Base-by-base conservation (phyloP, 2,113 vertebrate species). In the Silurus meridionalis region DNA sequence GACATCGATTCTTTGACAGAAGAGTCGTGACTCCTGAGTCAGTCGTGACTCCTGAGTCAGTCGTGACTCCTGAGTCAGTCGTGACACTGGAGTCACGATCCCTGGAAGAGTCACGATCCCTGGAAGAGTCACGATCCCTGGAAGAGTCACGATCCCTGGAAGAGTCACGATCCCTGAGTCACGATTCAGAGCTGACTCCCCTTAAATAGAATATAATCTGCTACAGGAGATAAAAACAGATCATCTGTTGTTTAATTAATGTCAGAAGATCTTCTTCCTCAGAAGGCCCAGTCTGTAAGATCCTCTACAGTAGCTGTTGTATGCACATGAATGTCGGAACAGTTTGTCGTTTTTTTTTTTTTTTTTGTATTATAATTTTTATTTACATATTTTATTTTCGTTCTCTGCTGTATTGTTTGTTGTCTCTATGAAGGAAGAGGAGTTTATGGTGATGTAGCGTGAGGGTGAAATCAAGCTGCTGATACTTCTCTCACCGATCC, bases 371-470 rank as follows among this genome's bases (percentile, higher is more conserved):
- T 67, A 13, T 67, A n/a, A 23, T 8, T 67, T 25, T 17, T 46
- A 46, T 21, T 21, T 37, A 37, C 37, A 37, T 37, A 37, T 19
- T 5, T 21, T 58, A 7, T 4, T 28, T 14, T 17, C 5, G 9
- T 19, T 19, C n/a, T 46, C 48, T 84, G 86, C 78, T 85, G 79
- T 63, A 69, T 28, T 63, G 14, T 74, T 64, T 5, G n/a, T 79
- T 63, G 61, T 85, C 28, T 61, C 2, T 87, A 14, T 77, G 48
- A 84, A 84, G 13, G 19, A 72, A 82, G 61, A 85, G 11, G 7
- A 55, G 46, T 82, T 14, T 37, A 61, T 17, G 14, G 37, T 37
- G 37, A 21, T 61, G 50, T 63, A 5, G 4, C 21, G 11, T 69
- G 71, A 8, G 21, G 74, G 46, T 23, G 78, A 88, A 28, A 28